These are phyloP conservation scores for Tursiops truncatus DNA, from an alignment of 2,113 vertebrate genomes.

Conservation along the genomic window DNA sequence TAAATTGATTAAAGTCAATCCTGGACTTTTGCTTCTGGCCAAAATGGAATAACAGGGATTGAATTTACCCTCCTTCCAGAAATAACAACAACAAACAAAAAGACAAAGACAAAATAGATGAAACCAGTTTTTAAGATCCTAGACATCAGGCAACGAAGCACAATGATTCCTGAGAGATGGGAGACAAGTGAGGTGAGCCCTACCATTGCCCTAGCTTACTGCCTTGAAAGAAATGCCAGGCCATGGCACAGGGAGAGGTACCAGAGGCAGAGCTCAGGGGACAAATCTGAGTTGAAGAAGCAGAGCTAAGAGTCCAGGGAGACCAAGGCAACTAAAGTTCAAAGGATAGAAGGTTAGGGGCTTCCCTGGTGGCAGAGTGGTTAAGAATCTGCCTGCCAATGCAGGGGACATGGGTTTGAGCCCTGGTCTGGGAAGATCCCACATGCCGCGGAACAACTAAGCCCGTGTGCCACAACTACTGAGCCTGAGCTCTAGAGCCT, in stretches of 20 bases:
- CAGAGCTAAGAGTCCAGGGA: background rate
- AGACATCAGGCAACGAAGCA: background rate
- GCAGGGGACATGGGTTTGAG: too few relatives aligned
- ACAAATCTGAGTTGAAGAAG: background rate
- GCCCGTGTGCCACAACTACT: too few relatives aligned
- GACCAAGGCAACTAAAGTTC: background rate
- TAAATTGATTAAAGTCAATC: background rate
- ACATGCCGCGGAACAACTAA: too few relatives aligned
- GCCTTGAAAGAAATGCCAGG: background rate
- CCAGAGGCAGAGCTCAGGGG: background rate
- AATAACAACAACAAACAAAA: background rate
- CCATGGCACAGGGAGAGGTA: background rate
- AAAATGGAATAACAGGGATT: conserved; percentile 4
- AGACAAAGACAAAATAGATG: background rate
- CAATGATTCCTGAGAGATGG: background rate
- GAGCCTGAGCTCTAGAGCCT: too few relatives aligned
- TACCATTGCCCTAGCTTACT: background rate
- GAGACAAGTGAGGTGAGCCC: background rate
- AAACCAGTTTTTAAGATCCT: background rate
- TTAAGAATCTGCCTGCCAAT: too few relatives aligned
- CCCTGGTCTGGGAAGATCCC: too few relatives aligned
- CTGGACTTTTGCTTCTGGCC: background rate
- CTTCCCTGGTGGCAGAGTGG: too few relatives aligned
- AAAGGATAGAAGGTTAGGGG: background rate
- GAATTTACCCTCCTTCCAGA: background rate